These are phyloP conservation scores for Lasius platythorax DNA, from an alignment of 2,888 invertebrate species.

Conservation along the genomic window DNA sequence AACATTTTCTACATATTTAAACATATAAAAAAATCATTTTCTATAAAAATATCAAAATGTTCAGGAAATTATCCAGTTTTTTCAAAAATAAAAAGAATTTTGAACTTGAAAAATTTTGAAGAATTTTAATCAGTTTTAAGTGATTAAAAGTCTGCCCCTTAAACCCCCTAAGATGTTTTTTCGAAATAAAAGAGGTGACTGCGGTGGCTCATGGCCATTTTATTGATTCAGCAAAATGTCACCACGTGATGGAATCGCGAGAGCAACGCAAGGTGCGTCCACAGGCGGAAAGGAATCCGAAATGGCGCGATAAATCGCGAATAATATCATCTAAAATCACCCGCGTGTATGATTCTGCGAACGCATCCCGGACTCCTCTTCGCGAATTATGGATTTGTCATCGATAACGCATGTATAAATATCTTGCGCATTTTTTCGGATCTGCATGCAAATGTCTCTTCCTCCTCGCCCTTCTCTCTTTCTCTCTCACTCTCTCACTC, in stretches of 20 bases:
- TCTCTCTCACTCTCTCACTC: background rate
- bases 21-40: background rate
- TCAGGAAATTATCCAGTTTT: background rate
- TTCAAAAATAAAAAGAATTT: background rate
- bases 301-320: conserved; percentile 21
- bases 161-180: conserved; percentile 20
- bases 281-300: conserved; percentile 26
- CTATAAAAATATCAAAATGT: background rate
- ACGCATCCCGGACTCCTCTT: background rate
- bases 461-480: background rate
- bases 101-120: too few relatives aligned
- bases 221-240: conserved; percentile 29
- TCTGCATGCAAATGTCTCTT: background rate
- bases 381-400: conserved; percentile 24
- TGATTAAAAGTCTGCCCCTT: too few relatives aligned
- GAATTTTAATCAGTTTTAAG: too few relatives aligned
- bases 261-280: background rate
- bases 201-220: conserved; percentile 20
- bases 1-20: background rate
- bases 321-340: conserved; percentile 33
- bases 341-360: conserved; percentile 30
- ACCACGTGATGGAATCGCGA: conserved; percentile 13
- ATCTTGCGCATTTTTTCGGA: background rate
- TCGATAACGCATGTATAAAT: conserved; percentile 10
- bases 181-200: background rate